These are phyloP conservation scores for Heterodera carotae DNA, from an alignment of 1,140 invertebrate species.

Conservation along the genomic window DNA sequence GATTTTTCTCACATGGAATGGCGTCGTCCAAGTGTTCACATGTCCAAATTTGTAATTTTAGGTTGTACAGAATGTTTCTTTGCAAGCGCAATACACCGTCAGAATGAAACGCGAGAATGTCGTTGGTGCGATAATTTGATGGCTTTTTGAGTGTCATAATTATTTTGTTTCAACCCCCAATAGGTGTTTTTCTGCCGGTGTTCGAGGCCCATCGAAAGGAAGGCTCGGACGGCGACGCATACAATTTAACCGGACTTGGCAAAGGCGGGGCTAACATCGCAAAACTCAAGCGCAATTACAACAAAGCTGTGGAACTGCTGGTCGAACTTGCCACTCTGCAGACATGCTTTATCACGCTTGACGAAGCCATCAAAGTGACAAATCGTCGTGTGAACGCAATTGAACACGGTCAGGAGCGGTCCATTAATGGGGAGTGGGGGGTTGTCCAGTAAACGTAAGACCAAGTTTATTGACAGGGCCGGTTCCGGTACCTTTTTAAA, in stretches of 20 bases:
- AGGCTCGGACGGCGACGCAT: constrained; percentile 84
- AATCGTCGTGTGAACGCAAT: constrained; percentile 99
- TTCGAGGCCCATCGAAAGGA: constrained; percentile 82
- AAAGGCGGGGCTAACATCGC: constrained; percentile 89
- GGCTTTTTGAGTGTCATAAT: background rate
- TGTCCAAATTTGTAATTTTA: background rate
- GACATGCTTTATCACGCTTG: constrained; percentile 92
- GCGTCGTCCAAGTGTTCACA: constrained; percentile 73
- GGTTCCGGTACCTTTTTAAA: no score
- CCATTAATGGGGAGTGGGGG: constrained; percentile 10
- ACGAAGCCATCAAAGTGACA: constrained; percentile 95
- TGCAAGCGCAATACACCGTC: constrained; percentile 97
- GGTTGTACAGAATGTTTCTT: constrained; percentile 86
- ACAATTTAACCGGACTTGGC: constrained; percentile 88
- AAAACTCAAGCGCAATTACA: constrained; percentile 92
- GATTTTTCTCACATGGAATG: constrained; percentile 88
- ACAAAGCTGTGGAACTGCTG: constrained; percentile 84
- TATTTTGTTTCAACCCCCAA: background rate
- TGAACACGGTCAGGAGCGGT: constrained; percentile 80
- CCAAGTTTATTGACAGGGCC: no score
- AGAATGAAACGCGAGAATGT: constrained; percentile 98
- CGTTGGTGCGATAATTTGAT: constrained; percentile 74
- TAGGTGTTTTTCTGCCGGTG: constrained; percentile 86
- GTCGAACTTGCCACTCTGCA: constrained; percentile 92
- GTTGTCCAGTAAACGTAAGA: no score